Evolutionary conservation across 2,797 vertebrate species (phyloP).

Genomic region (Labroides dimidiatus): DNA sequence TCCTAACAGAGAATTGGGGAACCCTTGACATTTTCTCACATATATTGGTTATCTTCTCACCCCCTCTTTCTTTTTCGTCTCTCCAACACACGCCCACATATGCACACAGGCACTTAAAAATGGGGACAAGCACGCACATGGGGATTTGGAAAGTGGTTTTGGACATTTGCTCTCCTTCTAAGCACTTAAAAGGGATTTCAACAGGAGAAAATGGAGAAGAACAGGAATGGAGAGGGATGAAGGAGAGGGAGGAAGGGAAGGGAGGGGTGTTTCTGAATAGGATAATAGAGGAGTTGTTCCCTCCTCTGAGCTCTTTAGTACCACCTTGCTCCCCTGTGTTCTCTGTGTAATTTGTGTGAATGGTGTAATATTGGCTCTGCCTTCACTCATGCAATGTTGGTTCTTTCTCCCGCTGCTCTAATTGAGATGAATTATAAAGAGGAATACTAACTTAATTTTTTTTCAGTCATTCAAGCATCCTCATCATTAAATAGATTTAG

Average conservation of each 20-base stretch:
- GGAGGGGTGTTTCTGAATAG: slow-evolving; percentile 48
- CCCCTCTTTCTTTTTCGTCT: slow-evolving; percentile 12
- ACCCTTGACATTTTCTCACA: slow-evolving; percentile 65
- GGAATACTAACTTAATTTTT: background rate
- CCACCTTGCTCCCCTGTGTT: slow-evolving; percentile 15
- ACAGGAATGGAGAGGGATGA: slow-evolving; percentile 48
- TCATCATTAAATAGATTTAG: slow-evolving; percentile 19
- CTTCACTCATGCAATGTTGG: slow-evolving; percentile 16
- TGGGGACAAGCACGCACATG: slow-evolving; percentile 70
- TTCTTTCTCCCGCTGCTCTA: slow-evolving; percentile 14
- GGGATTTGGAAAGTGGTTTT: slow-evolving; percentile 73
- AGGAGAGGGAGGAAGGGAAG: slow-evolving; percentile 12
- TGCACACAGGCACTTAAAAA: slow-evolving; percentile 55
- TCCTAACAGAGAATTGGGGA: slow-evolving; percentile 39
- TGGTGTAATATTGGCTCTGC: slow-evolving; percentile 24
- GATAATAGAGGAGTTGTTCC: slow-evolving; percentile 52
- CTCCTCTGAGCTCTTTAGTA: slow-evolving; percentile 29
- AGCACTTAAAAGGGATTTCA: slow-evolving; percentile 72
- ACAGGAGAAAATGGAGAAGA: slow-evolving; percentile 54
- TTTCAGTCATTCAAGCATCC: background rate
- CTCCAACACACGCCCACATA: slow-evolving; percentile 15
- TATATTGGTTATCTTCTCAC: slow-evolving; percentile 52
- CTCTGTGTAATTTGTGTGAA: slow-evolving; percentile 33
- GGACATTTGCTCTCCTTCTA: slow-evolving; percentile 69
- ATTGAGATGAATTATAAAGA: slow-evolving; percentile 14